phyloP scores from a whole-genome alignment of 2,113 vertebrate genomes.

The Sylvia atricapilla region DNA sequence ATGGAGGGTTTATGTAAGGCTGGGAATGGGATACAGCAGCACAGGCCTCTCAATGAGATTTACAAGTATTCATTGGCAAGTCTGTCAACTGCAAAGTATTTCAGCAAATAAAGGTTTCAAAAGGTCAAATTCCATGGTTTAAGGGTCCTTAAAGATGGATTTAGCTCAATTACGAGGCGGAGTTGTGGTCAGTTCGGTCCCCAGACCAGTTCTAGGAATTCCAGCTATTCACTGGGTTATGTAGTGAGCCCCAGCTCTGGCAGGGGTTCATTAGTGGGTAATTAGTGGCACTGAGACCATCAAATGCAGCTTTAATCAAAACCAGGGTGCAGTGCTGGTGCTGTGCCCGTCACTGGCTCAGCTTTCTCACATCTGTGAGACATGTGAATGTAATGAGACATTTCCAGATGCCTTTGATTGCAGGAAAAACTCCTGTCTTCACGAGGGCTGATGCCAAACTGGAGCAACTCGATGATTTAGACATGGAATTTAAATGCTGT shows the following conservation, averaged over 20 bases:
- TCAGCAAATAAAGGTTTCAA: conserved; percentile 17
- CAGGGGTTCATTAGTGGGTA: neutral
- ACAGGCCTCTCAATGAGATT: neutral
- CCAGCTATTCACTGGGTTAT: neutral
- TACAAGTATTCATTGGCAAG: neutral
- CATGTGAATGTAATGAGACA: rapidly evolving
- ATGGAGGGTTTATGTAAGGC: neutral
- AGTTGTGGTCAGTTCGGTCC: neutral
- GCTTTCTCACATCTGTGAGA: neutral
- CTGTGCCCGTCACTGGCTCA: neutral
- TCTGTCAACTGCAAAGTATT: neutral
- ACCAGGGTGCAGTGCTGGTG: neutral
- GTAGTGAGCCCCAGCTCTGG: neutral
- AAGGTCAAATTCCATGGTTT: conserved; percentile 19
- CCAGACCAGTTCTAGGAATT: conserved; percentile 7
- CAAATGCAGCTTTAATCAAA: neutral
- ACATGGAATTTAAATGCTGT: neutral
- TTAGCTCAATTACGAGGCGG: neutral
- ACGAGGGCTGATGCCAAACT: neutral
- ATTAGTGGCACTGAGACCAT: neutral
- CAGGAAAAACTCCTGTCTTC: neutral
- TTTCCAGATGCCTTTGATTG: neutral
- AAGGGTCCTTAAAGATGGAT: neutral
- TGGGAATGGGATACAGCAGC: neutral
- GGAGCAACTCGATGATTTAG: neutral